These are phyloP conservation scores for Donacobius atricapilla DNA, from an alignment of 2,113 vertebrate species.

Conservation along the genomic window DNA sequence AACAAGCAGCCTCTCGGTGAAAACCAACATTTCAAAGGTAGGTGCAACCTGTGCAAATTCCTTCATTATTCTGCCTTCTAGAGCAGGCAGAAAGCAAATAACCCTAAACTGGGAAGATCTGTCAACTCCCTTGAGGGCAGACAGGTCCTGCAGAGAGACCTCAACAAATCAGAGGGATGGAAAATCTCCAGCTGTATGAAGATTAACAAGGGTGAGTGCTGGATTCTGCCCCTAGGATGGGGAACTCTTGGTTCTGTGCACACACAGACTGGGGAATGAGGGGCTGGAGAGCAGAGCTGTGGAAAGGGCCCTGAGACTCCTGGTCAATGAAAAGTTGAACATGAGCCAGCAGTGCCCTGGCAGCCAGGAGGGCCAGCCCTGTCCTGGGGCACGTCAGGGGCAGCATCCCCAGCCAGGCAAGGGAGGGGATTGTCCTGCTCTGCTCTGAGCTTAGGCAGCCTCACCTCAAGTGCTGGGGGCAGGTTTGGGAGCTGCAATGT, in stretches of 20 bases:
- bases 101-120: not conserved
- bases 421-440: fast-evolving
- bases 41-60: not conserved
- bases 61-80: not conserved
- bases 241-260: not conserved
- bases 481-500: fast-evolving
- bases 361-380: not conserved
- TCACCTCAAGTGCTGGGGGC: fast-evolving
- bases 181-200: not conserved
- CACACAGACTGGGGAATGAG: not conserved
- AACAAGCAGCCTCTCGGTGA: not conserved
- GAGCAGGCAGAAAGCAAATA: not conserved
- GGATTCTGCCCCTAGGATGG: not conserved
- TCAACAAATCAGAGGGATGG: not conserved
- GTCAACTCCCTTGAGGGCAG: not conserved
- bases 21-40: not conserved
- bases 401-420: fast-evolving
- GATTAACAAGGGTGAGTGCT: not conserved
- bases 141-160: not conserved
- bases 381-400: not conserved
- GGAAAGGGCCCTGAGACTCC: not conserved
- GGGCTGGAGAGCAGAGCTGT: fast-evolving
- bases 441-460: fast-evolving
- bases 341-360: not conserved
- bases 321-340: fast-evolving